phyloP scores from a whole-genome alignment of 2,797 vertebrate genomes.

The Bryconaethiops microstoma region DNA sequence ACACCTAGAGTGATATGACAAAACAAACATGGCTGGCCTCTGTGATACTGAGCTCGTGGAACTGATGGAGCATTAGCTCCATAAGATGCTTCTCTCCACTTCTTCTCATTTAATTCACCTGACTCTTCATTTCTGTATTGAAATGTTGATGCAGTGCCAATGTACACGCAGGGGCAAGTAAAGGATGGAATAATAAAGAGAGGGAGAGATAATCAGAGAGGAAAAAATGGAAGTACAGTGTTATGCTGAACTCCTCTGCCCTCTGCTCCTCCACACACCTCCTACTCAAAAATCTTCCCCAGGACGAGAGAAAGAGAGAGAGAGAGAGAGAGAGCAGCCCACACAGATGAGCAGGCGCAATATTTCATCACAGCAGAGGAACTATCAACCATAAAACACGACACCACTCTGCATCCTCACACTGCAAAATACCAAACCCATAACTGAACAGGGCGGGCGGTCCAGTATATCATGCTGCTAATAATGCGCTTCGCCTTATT shows the following conservation, averaged over 20 bases:
- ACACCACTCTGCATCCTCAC: conserved; percentile 34
- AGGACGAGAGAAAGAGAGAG: conserved; percentile 36
- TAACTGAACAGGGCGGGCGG: conserved; percentile 25
- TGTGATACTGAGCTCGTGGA: not conserved
- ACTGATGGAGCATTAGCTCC: not conserved
- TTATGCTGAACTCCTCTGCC: conserved; percentile 49
- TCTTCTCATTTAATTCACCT: not conserved
- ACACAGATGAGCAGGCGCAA: conserved; percentile 42
- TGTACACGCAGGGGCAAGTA: not conserved
- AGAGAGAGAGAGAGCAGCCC: conserved; percentile 46
- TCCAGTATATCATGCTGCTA: conserved; percentile 40
- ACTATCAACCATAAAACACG: conserved; percentile 43
- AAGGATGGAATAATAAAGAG: conserved; percentile 31
- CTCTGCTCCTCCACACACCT: conserved; percentile 44
- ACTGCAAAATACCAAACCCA: conserved; percentile 38
- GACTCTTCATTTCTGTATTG: not conserved
- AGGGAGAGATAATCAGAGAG: conserved; percentile 19
- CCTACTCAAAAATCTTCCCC: conserved; percentile 49
- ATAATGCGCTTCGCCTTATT: conserved; percentile 35
- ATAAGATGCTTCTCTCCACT: conserved; percentile 6
- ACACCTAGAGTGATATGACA: conserved; percentile 17
- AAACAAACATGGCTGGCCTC: not conserved
- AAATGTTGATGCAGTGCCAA: conserved; percentile 6
- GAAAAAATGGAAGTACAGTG: conserved; percentile 33
- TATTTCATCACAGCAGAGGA: conserved; percentile 47